Evolutionary conservation across 2,797 vertebrate genomes (phyloP), one percentile per base, ranked within the genome.

Genomic region (Onychomys arenicola): DNA sequence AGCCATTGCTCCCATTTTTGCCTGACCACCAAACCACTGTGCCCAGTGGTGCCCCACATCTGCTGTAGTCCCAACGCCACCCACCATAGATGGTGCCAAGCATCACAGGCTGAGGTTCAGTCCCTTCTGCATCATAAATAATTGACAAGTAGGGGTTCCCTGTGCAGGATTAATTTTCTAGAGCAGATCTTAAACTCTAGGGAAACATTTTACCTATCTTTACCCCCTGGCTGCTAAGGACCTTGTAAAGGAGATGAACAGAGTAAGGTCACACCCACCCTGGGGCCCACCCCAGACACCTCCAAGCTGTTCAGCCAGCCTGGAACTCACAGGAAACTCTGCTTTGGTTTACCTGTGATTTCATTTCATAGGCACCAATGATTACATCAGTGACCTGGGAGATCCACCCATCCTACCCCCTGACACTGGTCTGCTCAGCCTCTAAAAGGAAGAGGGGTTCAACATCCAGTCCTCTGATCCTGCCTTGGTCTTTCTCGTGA

Each of bases 41-140:
- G n/a, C 43, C 77, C 1, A 1, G 40, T 0, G 0, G 75, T 6
- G 17, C 27, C 21, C 75, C 16, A 59, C 19, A 46, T 25, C 61
- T 52, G 21, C 9, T 52, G 6, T 40, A 17, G 34, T 23, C 40
- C 85, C 67, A 14, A 27, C 7, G 25, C 43, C 23, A 14, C 14
- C 27, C 11, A 17, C 25, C 12, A 5, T 52, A 87, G 55, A 59
- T 10, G 10, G 40, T 14, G 11, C 57, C 25, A 17, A 29, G 57
- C 27, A 29, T 29, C 55, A 32, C 16, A 19, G 49, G 29, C 14
- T 46, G 52, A 46, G 75, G 14, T 14, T 13, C n/a, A 77, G 83
- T 8, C 32, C 13, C 76, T 40, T 49, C 4, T 69, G 27, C 46
- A 65, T 21, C 25, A 23, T 32, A 43, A 43, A 43, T 12, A n/a